phyloP scores from a whole-genome alignment of 2,113 vertebrate genomes.

The Eublepharis macularius region DNA sequence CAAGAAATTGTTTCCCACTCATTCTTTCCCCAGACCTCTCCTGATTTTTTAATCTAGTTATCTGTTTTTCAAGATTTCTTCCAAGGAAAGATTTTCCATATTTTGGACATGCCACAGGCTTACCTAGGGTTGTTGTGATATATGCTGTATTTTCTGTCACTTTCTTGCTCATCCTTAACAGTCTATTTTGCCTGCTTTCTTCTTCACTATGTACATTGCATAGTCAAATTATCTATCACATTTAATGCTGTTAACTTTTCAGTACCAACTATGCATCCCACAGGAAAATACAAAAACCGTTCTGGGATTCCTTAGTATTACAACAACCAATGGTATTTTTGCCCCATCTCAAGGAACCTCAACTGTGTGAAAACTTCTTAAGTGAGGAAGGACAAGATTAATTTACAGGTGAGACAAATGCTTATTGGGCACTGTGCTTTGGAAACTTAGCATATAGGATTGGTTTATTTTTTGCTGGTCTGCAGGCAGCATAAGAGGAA shows the following conservation, averaged over 20 bases:
- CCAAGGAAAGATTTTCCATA: not conserved
- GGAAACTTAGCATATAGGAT: slow-evolving; percentile 1
- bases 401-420: slow-evolving; percentile 40
- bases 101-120: not conserved
- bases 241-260: slow-evolving; percentile 68
- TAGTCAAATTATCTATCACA: slow-evolving; percentile 60
- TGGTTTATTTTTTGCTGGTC: slow-evolving; percentile 2
- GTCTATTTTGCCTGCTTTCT: slow-evolving; percentile 43
- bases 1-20: not conserved
- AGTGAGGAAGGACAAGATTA: slow-evolving; percentile 15
- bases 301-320: slow-evolving; percentile 50
- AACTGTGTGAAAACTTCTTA: slow-evolving; percentile 49
- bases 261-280: slow-evolving; percentile 47
- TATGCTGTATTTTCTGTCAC: not conserved
- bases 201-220: slow-evolving; percentile 63
- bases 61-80: not conserved
- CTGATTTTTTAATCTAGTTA: not conserved
- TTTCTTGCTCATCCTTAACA: slow-evolving; percentile 13
- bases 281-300: slow-evolving; percentile 38
- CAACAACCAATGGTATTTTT: slow-evolving; percentile 41
- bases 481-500: slow-evolving; percentile 15
- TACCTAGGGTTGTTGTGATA: not conserved
- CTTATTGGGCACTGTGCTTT: slow-evolving; percentile 20
- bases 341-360: slow-evolving; percentile 38
- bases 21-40: not conserved